These are phyloP conservation scores for Boleophthalmus pectinirostris DNA, from an alignment of 2,113 vertebrate genomes.

Conservation along the genomic window DNA sequence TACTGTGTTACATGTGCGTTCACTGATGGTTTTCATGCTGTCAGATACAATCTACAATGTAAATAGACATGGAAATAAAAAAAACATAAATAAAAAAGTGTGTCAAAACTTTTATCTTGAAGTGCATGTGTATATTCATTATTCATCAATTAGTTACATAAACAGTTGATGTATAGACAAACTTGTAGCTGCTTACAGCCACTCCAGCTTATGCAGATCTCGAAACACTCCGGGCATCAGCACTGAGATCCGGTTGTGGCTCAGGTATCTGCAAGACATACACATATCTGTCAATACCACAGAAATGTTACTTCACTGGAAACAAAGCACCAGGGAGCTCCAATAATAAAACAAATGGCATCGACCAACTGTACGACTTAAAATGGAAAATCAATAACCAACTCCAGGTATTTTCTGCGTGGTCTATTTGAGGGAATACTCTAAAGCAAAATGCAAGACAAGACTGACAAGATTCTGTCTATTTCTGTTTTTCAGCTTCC, in stretches of 20 bases:
- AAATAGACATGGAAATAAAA: no score
- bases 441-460: neutral
- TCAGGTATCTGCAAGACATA: conserved; percentile 83
- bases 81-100: no score
- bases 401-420: neutral
- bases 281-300: neutral
- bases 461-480: no score
- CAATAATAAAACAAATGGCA: neutral
- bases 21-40: no score
- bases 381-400: neutral
- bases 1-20: no score
- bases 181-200: conserved; percentile 80
- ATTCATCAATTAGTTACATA: neutral
- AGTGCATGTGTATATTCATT: no score
- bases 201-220: conserved; percentile 90
- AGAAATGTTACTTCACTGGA: neutral
- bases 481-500: no score
- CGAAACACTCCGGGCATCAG: conserved; percentile 88
- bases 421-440: neutral
- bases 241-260: conserved; percentile 85
- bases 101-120: no score
- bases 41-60: no score
- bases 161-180: neutral
- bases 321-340: neutral
- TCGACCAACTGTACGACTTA: neutral